Conservation (phyloP, 2,113 vertebrate genomes). For the Pangasianodon gigas region DNA sequence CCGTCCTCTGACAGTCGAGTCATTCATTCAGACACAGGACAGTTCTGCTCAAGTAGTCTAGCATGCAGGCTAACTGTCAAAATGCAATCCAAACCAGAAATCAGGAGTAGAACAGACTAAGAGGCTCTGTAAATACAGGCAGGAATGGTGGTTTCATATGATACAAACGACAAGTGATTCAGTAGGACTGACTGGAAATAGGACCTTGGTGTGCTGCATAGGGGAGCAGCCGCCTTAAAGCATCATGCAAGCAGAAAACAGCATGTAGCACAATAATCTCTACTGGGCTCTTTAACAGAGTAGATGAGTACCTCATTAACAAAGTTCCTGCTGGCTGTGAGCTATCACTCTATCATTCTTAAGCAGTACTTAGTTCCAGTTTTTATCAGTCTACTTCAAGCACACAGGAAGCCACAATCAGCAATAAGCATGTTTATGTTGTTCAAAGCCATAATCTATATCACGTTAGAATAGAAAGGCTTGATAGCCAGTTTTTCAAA, state of each 20-base stretch:
- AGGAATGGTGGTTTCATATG: neutral
- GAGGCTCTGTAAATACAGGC: neutral
- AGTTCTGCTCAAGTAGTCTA: neutral
- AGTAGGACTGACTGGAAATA: constrained; percentile 49
- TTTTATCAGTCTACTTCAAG: neutral
- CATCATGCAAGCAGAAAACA: neutral
- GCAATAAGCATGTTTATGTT: neutral
- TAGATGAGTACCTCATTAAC: constrained; percentile 29
- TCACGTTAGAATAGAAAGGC: neutral
- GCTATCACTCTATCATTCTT: constrained; percentile 17
- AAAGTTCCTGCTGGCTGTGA: constrained; percentile 26
- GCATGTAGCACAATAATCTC: constrained; percentile 16
- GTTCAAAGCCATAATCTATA: neutral
- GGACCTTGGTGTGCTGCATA: neutral
- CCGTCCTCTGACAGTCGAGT: neutral
- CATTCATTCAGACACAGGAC: neutral
- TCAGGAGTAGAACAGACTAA: neutral
- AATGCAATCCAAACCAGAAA: neutral
- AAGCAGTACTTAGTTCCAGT: neutral
- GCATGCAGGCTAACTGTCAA: neutral
- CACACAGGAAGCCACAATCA: neutral
- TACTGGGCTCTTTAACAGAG: constrained; percentile 20
- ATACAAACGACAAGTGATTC: neutral
- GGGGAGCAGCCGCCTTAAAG: neutral
- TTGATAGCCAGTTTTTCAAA: neutral